Conservation (phyloP, 2,113 vertebrate genomes). For the Percina caprodes region DNA sequence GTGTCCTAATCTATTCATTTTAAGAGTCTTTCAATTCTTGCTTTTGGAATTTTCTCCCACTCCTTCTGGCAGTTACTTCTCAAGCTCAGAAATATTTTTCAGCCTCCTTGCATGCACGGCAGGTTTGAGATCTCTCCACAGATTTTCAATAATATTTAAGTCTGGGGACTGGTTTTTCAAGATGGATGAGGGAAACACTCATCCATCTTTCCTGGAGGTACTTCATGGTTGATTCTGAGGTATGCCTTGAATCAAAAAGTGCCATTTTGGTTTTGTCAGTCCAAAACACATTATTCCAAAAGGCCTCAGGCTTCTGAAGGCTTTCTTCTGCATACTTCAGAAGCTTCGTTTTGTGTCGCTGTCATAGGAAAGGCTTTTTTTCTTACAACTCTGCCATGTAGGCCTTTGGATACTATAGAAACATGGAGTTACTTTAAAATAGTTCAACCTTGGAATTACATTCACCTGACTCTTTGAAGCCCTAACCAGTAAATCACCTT, state of each 20-base stretch:
- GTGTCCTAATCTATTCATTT: too few species aligned
- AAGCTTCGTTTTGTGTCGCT: not conserved
- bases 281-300: not conserved
- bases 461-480: too few species aligned
- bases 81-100: conserved; percentile 1
- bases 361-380: not conserved
- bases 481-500: too few species aligned
- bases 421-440: too few species aligned
- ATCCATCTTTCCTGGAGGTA: conserved; percentile 15
- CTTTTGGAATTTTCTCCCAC: conserved; percentile 12
- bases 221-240: conserved; percentile 1
- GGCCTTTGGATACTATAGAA: not conserved
- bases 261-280: not conserved
- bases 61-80: conserved; percentile 8
- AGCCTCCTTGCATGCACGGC: conserved; percentile 7
- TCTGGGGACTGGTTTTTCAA: conserved; percentile 11
- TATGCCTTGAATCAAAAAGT: not conserved
- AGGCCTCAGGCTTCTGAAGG: not conserved
- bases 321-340: not conserved
- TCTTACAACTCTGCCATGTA: not conserved
- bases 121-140: conserved; percentile 11
- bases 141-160: not conserved
- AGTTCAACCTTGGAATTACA: too few species aligned
- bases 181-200: not conserved
- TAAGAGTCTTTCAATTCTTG: not conserved